phyloP scores from a whole-genome alignment of 1,140 invertebrate genomes.

The Drosophila gunungcola region DNA sequence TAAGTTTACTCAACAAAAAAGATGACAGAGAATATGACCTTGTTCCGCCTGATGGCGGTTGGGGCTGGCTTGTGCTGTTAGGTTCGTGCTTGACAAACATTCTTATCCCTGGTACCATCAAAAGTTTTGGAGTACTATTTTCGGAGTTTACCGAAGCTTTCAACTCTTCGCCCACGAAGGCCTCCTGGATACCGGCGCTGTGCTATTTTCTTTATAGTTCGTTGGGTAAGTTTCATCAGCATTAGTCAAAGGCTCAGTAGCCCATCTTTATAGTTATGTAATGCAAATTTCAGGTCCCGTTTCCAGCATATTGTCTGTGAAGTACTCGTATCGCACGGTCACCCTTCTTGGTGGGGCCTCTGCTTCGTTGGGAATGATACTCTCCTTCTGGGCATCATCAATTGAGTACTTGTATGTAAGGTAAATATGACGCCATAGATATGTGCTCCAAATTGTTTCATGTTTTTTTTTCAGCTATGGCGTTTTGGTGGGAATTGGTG shows the following conservation, averaged over 20 bases:
- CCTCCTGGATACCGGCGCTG: conserved; percentile 93
- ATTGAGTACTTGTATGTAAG: conserved; percentile 91
- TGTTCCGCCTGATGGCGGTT: conserved; percentile 89
- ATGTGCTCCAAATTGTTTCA: neutral
- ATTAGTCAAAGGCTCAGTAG: neutral
- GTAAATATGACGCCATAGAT: conserved; percentile 80
- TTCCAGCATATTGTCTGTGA: conserved; percentile 94
- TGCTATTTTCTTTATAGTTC: conserved; percentile 95
- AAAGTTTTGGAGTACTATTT: conserved; percentile 94
- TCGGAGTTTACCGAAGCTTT: conserved; percentile 92
- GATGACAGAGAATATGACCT: conserved; percentile 85
- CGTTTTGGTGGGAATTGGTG: conserved; percentile 91
- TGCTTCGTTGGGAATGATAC: conserved; percentile 93
- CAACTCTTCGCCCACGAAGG: conserved; percentile 88
- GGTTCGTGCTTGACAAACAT: conserved; percentile 93
- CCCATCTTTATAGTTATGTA: neutral
- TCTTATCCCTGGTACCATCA: conserved; percentile 92
- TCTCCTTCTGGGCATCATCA: conserved; percentile 92
- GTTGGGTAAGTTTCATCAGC: conserved; percentile 87
- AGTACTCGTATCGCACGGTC: conserved; percentile 95
- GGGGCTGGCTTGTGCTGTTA: conserved; percentile 93
- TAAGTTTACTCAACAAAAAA: conserved; percentile 67
- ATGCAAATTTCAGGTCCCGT: conserved; percentile 89
- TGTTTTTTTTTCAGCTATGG: conserved; percentile 89
- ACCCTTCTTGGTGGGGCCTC: conserved; percentile 94